phyloP scores from a whole-genome alignment of 1,140 invertebrate genomes.

The Bombus waltoni region DNA sequence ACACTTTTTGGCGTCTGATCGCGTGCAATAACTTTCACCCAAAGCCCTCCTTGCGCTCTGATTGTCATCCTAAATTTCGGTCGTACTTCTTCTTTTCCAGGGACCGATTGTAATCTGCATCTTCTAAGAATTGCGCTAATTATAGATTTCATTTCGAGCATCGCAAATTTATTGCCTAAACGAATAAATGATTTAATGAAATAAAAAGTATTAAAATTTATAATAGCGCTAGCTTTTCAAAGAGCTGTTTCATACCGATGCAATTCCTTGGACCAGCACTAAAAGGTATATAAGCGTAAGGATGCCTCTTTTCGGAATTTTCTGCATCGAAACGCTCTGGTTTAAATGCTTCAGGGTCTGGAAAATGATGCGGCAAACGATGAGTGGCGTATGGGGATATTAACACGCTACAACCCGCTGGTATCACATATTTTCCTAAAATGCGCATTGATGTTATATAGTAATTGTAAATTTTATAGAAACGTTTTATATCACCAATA shows the following conservation, averaged over 20 bases:
- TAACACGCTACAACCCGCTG: conserved; percentile 79
- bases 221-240: not conserved
- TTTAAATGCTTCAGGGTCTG: conserved; percentile 88
- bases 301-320: conserved; percentile 83
- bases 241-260: conserved; percentile 82
- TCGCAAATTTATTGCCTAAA: conserved; percentile 87
- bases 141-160: conserved; percentile 88
- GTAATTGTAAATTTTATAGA: not conserved
- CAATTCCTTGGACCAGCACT: conserved; percentile 88
- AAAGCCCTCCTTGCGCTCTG: conserved; percentile 83
- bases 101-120: conserved; percentile 81
- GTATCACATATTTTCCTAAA: conserved; percentile 74
- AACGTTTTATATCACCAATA: no score
- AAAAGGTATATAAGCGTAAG: conserved; percentile 88
- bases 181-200: not conserved
- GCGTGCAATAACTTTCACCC: conserved; percentile 78
- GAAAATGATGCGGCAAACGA: conserved; percentile 85
- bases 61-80: conserved; percentile 83
- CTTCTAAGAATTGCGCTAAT: conserved; percentile 86
- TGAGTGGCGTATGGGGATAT: conserved; percentile 86
- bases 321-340: conserved; percentile 88
- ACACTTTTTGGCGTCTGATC: not conserved
- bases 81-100: conserved; percentile 81
- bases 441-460: not conserved
- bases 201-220: no score